Evolutionary conservation across 1,140 invertebrate genomes (phyloP).

Genomic region (Cecropterus lyciades): DNA sequence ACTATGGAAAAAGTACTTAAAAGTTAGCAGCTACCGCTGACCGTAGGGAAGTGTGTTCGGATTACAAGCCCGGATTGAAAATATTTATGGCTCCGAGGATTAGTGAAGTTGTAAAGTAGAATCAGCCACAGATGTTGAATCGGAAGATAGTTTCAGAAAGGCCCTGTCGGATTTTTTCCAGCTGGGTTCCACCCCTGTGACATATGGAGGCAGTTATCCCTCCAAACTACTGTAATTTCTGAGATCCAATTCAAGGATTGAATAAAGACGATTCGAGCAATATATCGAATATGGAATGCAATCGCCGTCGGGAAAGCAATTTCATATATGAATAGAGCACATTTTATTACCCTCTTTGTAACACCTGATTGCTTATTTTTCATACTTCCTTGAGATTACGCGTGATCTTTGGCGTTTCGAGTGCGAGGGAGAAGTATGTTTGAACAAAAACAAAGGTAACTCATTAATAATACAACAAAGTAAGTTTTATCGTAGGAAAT

Average conservation of each 20-base stretch:
- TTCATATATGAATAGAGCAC: constrained; percentile 26
- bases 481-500: no score
- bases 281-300: constrained; percentile 34
- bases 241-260: constrained; percentile 63
- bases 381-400: not conserved
- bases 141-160: constrained; percentile 41
- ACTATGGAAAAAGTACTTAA: not conserved
- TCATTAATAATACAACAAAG: no score
- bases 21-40: no score
- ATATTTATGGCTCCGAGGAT: not conserved
- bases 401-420: no score
- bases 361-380: constrained; percentile 24
- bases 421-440: no score
- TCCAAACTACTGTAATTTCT: constrained; percentile 72
- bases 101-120: constrained; percentile 15
- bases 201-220: constrained; percentile 69
- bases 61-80: constrained; percentile 6
- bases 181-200: constrained; percentile 49
- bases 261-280: constrained; percentile 49
- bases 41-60: constrained; percentile 38
- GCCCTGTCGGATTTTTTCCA: constrained; percentile 43
- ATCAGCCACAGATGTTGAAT: constrained; percentile 37
- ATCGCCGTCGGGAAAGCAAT: constrained; percentile 25
- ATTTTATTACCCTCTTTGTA: constrained; percentile 12
- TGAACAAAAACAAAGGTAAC: not conserved